Percentiles rank a stretch among this genome's conserved stretches.
These are phyloP conservation scores for Cyanistes caeruleus DNA, from an alignment of 2,113 vertebrate species.

Conservation along the genomic window DNA sequence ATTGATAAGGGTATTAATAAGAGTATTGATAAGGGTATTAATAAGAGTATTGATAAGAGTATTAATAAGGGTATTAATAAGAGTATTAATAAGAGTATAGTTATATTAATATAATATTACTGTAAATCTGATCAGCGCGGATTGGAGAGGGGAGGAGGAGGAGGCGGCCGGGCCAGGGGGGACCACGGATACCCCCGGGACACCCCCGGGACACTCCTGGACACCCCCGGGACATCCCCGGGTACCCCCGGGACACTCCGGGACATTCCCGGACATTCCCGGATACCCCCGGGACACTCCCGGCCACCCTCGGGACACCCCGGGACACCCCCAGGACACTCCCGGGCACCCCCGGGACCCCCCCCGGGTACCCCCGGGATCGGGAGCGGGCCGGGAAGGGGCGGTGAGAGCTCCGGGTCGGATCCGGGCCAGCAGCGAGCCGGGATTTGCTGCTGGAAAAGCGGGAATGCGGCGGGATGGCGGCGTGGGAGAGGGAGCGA, in stretches of 20 bases:
- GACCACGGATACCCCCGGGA: not conserved
- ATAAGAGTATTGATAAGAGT: not conserved
- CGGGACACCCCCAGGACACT: no score
- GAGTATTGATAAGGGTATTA: conserved; percentile 11
- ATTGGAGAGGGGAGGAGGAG: not conserved
- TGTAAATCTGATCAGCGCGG: not conserved
- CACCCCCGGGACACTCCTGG: not conserved
- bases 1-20: not conserved
- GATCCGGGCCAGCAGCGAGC: not conserved
- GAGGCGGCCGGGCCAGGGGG: not conserved
- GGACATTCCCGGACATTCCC: no score
- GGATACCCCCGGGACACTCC: no score
- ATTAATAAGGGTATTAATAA: not conserved
- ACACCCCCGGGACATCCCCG: no score
- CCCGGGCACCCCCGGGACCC: no score
- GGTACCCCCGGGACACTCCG: not conserved
- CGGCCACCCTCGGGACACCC: no score
- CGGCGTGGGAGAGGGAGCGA: not conserved
- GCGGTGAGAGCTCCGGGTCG: not conserved
- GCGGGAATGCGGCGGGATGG: no score
- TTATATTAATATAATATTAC: no score
- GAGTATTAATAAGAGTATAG: not conserved
- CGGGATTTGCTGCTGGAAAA: not conserved
- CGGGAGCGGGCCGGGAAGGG: not conserved
- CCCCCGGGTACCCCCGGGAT: no score